These are phyloP conservation scores for Mungos mungo DNA, from an alignment of 2,113 vertebrate genomes.

Conservation along the genomic window DNA sequence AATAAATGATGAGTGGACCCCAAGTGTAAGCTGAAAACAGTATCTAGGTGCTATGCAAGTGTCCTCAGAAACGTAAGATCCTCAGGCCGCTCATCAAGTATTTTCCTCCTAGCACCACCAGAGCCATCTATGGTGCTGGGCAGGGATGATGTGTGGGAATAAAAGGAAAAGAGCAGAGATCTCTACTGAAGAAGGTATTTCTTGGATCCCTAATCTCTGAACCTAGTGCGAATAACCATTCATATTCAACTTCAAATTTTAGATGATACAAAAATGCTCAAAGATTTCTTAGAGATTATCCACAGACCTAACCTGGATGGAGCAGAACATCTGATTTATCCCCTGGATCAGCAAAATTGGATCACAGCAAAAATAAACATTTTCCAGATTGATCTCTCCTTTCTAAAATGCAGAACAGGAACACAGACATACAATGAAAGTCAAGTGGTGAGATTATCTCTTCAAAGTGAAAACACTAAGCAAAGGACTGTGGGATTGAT, in stretches of 20 bases:
- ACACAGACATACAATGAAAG: not conserved
- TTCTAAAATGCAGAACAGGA: not conserved
- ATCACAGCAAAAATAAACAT: not conserved
- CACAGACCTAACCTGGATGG: not conserved
- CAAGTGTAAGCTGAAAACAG: not conserved
- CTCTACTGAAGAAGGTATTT: not conserved
- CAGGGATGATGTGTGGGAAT: not conserved
- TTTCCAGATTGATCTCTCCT: not conserved
- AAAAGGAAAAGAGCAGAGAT: not conserved
- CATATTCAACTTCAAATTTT: not conserved
- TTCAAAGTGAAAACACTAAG: not conserved
- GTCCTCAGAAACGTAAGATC: not conserved
- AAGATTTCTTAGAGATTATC: not conserved
- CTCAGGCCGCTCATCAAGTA: not conserved
- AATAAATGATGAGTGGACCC: not conserved
- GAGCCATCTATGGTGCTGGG: not conserved
- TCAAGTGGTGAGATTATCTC: not conserved
- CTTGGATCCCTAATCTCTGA: not conserved
- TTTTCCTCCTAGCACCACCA: not conserved
- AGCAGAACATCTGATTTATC: not conserved
- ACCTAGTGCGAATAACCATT: not conserved
- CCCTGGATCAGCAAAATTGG: not conserved
- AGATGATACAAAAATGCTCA: not conserved
- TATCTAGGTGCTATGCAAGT: not conserved
- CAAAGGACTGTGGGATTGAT: not conserved